Base-by-base conservation (phyloP, 2,797 vertebrate species). In the Eulemur albifrons region DNA sequence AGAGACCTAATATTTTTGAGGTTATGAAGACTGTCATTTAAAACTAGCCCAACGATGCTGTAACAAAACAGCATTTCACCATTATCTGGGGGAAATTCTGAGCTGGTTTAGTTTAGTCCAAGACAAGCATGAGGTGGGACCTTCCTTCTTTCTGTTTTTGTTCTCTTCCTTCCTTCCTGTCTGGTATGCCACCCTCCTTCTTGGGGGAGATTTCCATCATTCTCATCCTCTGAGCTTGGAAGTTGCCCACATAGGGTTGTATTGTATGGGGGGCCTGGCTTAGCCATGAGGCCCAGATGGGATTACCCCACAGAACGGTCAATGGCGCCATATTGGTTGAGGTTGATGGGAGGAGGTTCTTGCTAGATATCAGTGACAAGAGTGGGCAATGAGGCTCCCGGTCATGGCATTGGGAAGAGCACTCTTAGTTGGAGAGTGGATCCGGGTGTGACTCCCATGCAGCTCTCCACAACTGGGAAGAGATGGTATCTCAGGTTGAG, bases 81-180 rank as follows among this genome's bases (percentile, higher is more conserved):
- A 11, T 30, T 12, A 5, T 82, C 43, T 52, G 20, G 15, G 43
- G 50, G 32, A 76, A n/a, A 70, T 13, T 12, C 67, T 15, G 59
- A 35, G 40, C 45, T 80, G 81, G 30, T 27, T 65, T 88, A 20
- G 40, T 40, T 82, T 14, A 54, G 8, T 63, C 15, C 17, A 30
- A 52, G 43, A 2, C 1, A 30, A 30, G 11, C 14, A 7, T 2
- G 14, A 9, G 2, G 0, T 18, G 1, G 10, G 48, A 30, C 5
- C 23, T 43, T 9, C 70, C 38, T n/a, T 63, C 30, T 20, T 79
- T 48, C 14, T 2, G 48, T 10, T 0, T 12, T 38, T 30, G 2
- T 25, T 32, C 17, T 30, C 32, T 6, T 27, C 13, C 27, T 3
- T 11, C 14, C 8, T n/a, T 65, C 11, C 13, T 14, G 32, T 63